phyloP scores from a whole-genome alignment of 2,888 invertebrate genomes.

The Alsophila aescularia region DNA sequence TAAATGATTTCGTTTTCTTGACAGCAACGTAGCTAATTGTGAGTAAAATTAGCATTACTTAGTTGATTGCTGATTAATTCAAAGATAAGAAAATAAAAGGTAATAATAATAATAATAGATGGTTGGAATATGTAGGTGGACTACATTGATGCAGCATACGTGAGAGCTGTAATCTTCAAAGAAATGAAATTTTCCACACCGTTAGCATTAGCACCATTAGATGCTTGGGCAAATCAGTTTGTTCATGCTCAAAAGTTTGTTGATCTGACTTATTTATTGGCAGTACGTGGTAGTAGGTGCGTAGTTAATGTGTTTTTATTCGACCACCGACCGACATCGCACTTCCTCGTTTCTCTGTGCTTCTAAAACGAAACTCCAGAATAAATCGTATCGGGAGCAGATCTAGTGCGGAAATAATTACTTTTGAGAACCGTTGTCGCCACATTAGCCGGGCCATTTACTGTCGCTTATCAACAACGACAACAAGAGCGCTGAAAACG shows the following conservation, averaged over 20 bases:
- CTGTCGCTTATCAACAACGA: conserved; percentile 29
- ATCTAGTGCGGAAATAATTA: conserved; percentile 38
- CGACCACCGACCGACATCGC: conserved; percentile 21
- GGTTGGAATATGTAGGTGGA: too few relatives aligned
- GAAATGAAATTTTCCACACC: conserved; percentile 1
- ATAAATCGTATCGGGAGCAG: conserved; percentile 23
- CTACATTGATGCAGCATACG: too few relatives aligned
- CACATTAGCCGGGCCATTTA: conserved; percentile 34
- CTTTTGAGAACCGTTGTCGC: conserved; percentile 27
- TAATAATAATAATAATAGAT: too few relatives aligned
- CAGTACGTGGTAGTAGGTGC: neutral
- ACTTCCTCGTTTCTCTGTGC: conserved; percentile 28
- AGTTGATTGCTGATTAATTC: too few relatives aligned
- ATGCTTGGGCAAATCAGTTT: neutral
- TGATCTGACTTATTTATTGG: conserved; percentile 24
- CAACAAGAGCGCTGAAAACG: conserved; percentile 38
- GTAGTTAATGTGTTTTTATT: conserved; percentile 27
- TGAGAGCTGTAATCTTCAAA: neutral
- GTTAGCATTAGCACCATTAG: conserved; percentile 1
- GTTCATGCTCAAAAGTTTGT: conserved; percentile 18
- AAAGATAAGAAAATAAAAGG: too few relatives aligned
- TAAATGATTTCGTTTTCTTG: too few relatives aligned
- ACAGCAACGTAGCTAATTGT: too few relatives aligned
- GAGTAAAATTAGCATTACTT: too few relatives aligned
- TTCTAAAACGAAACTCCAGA: conserved; percentile 28